Base-by-base conservation (phyloP, 2,888 invertebrate genomes). In the Melipona bicolor region DNA sequence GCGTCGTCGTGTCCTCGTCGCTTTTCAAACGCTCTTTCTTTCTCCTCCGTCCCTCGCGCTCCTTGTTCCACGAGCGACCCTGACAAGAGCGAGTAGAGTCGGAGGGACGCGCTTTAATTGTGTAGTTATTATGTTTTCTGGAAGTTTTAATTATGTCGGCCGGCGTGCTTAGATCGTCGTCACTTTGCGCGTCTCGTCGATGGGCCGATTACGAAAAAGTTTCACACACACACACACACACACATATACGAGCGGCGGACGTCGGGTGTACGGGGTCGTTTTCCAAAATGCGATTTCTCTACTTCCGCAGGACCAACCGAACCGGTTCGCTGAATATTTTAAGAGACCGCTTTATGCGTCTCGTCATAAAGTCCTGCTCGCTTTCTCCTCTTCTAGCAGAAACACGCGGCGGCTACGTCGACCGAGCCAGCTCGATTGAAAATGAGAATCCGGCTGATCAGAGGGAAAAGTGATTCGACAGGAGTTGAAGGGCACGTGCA, bases 101-200 rank as follows among this genome's bases (percentile, higher is more conserved):
- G 61, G 73, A 68, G 84, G 80, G 84, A 87, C 87, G 87, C 86
- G 83, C 81, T 89, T 89, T 90, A 88, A 90, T 90, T 89, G 90
- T 90, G 85, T 80, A 85, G 90, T 89, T 90, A 89, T 90, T 90
- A 89, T 89, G 89, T 87, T 89, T 90, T 90, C 87, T 81, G 83
- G 68, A 82, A 87, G 83, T 88, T 89, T 89, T 89, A 90, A 90
- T 89, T 89, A 89, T 87, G 86, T 83, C 75, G 72, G 56, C 74
- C 75, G 59, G 67, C 71, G 71, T 80, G 79, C 80, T 83, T 77
- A 83, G 86, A 84, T 86, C 85, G 82, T 54, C 79, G 65, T 68
- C 85, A 59, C 80, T 75, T 75, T 36, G 17, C 75, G 32, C 54
- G 59, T 36, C 43, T 24, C 61, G 59, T 67, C 70, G 67, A 76